Evolutionary conservation across 2,888 invertebrate species (phyloP), one percentile per base, ranked within the genome.

Genomic region (Ormyrus pomaceus): DNA sequence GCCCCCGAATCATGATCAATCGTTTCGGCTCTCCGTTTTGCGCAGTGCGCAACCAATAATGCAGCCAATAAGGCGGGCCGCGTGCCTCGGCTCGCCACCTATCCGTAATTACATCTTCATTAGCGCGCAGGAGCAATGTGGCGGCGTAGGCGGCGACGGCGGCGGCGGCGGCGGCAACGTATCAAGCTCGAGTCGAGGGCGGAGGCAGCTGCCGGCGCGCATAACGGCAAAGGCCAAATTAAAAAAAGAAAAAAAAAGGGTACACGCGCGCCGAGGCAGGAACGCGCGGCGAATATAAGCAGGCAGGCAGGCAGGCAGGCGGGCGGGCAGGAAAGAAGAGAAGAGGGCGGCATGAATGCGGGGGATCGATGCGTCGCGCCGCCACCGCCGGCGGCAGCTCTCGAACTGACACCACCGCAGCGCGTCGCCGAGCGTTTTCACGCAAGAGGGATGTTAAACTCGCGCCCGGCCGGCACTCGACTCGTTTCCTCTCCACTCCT

Each of bases 21-120:
- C 34, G 34, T 34, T 34, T 34, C 34, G 34, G 34, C 34, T 34
- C 34, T 34, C 34, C 34, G 34, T 34, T 34, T 34, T 34, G 34
- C 68, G 56, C 77, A 71, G 48, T 72, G 77, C 85, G 84, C 85
- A 84, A 85, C 88, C 86, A 87, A 88, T 87, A 88, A 88, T 86
- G 87, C 85, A 87, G 87, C 87, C 87, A 88, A 88, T 88, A 88
- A 88, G 85, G 34, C 34, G 34, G 0, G 34, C 34, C 84, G 84
- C 85, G 85, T 86, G 85, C 84, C 83, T 83, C 83, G 81, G 78
- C 83, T 81, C 64, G 13, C 66, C 71, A 79, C 80, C 82, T 85
- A 83, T 84, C 84, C 86, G 88, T 89, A 90, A 90, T 90, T 90
- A 90, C 89, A 89, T 90, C 89, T 90, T 90, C 89, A 89, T 90